Evolutionary conservation across 35 echinoderm and acorn worm genomes (phyloP).

Genomic region (Ophiothrix spiculata): DNA sequence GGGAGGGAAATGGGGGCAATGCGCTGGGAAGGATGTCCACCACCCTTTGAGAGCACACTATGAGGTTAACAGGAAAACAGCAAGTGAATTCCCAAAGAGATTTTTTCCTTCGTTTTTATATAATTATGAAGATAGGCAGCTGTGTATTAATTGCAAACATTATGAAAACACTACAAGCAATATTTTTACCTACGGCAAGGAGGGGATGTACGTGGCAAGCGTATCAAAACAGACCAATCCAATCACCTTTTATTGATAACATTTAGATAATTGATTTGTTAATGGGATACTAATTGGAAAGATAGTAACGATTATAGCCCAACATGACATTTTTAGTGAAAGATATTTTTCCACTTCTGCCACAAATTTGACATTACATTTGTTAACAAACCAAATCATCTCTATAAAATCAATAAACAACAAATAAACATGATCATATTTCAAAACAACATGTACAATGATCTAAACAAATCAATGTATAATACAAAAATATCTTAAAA

Average conservation of each 20-base stretch:
- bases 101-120: not conserved
- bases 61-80: not conserved
- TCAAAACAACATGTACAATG: no score
- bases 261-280: not conserved
- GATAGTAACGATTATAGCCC: not conserved
- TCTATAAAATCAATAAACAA: not conserved
- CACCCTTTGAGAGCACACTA: not conserved
- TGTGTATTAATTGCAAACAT: slow-evolving; percentile 7
- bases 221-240: not conserved
- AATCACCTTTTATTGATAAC: not conserved
- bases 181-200: no score
- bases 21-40: not conserved
- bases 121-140: no score
- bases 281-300: slow-evolving; percentile 10
- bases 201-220: not conserved
- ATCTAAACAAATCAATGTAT: not conserved
- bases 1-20: not conserved
- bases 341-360: not conserved
- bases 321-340: not conserved
- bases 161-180: not conserved
- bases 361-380: not conserved
- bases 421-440: no score
- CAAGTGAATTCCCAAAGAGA: not conserved
- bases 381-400: not conserved
- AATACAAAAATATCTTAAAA: not conserved